These are phyloP conservation scores for Meta bourneti DNA, from an alignment of 2,888 invertebrate species.

Conservation along the genomic window DNA sequence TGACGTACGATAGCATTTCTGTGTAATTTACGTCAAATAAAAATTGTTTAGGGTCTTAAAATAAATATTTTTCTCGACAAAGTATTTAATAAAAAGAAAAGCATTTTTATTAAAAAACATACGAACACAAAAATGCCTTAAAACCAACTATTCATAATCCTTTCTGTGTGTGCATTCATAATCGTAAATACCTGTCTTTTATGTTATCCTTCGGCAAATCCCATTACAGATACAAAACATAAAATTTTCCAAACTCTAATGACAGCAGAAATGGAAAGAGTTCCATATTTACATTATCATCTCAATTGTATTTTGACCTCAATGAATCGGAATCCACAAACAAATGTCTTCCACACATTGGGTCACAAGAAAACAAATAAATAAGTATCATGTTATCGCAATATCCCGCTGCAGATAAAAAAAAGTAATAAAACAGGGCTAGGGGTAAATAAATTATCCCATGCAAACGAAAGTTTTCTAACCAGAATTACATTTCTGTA, in stretches of 20 bases:
- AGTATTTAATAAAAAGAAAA: too few species aligned
- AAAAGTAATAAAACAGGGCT: background rate
- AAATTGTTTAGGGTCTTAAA: too few species aligned
- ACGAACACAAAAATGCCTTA: too few species aligned
- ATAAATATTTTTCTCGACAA: too few species aligned
- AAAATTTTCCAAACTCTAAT: background rate
- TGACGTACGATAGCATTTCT: too few species aligned
- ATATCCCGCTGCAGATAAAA: background rate
- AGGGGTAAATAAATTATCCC: conserved; percentile 18
- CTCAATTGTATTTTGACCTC: background rate
- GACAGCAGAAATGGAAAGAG: background rate
- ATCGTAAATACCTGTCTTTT: too few species aligned
- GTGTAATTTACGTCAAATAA: too few species aligned
- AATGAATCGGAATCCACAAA: background rate
- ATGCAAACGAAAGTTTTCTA: conserved; percentile 23
- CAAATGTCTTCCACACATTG: background rate
- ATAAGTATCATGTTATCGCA: background rate
- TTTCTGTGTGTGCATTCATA: too few species aligned
- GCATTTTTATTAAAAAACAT: too few species aligned
- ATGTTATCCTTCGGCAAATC: background rate
- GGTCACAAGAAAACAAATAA: background rate
- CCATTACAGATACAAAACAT: background rate
- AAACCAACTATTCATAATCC: too few species aligned
- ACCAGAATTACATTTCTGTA: conserved; percentile 13
- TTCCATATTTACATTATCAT: background rate